Base-by-base conservation (phyloP, 2,888 invertebrate genomes). In the Hyalella azteca region DNA sequence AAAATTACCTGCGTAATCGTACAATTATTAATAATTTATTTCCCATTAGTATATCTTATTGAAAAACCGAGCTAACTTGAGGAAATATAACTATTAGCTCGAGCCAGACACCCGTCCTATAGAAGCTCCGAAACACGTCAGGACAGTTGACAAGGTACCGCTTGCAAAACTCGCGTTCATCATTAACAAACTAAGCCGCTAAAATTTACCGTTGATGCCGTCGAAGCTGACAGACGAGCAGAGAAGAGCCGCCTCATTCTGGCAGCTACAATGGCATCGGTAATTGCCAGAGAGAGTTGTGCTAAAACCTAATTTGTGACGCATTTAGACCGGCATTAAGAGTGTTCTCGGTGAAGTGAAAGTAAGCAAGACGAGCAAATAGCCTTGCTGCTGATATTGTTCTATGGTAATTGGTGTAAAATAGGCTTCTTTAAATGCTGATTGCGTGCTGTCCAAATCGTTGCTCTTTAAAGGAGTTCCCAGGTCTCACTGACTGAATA, bases 321-420 rank as follows among this genome's bases (percentile, higher is more conserved):
- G 15, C 39, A 29, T 29, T 29, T 9, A 54, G 7, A 22, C 26
- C 26, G 54, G 13, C 19, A 66, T 66, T 66, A 32, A 39, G 11
- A 1, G 26, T 26, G 54, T 54, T 54, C 54, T 54, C n/a, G 66
- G 36, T 66, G 29, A 29, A 29, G 36, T 19, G 29, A 36, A 66
- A 66, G 66, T 66, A 66, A 29, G 36, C 66, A 36, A 36, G 32
- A 29, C 45, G 11, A 11, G 45, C 45, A 45, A 45, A 45, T 45
- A 45, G 15, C 15, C 9, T 9, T 45, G 15, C 9, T 11, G 9
- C 66, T 66, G n/a, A 36, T 36, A 36, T 32, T 66, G 66, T 66
- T 66, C 66, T 36, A 32, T 36, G 66, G 66, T 66, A 66, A 66
- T 66, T 2, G 66, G 29, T 7, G 66, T 66, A 66, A 66, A 66